Evolutionary conservation across 1,140 invertebrate genomes (phyloP).

Genomic region (Pogonognathellus flavescens): DNA sequence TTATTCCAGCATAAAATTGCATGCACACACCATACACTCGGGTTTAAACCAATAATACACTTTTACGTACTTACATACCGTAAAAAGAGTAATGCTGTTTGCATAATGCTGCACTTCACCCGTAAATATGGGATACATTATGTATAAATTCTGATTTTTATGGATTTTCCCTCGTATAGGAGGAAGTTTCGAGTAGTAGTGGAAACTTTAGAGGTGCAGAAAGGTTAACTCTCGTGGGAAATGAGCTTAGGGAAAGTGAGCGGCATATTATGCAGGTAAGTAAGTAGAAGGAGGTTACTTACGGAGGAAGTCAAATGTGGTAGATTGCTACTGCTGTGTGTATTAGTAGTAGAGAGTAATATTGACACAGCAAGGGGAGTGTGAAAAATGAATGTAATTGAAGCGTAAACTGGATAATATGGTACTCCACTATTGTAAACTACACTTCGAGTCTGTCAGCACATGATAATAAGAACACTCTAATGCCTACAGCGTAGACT

Average conservation of each 20-base stretch:
- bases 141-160: slow-evolving; percentile 35
- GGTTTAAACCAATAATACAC: no score
- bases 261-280: neutral
- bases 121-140: neutral
- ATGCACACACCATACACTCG: no score
- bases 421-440: no score
- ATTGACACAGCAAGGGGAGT: slow-evolving; percentile 21
- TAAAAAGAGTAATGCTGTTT: neutral
- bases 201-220: neutral
- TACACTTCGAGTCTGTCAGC: no score
- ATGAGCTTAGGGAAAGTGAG: slow-evolving; percentile 29
- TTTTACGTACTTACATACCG: no score
- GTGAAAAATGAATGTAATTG: slow-evolving; percentile 35
- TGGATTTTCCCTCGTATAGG: neutral
- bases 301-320: no score
- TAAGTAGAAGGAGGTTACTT: no score
- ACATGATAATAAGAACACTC: neutral
- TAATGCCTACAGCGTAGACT: neutral
- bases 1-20: no score
- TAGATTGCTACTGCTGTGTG: neutral
- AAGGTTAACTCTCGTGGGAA: slow-evolving; percentile 22
- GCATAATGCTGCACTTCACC: slow-evolving; percentile 10
- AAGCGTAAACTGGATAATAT: slow-evolving; percentile 1
- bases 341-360: neutral
- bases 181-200: neutral